Evolutionary conservation across 2,888 invertebrate species (phyloP), one percentile per base, ranked within the genome.

Genomic region (Aspidapion aeneum): DNA sequence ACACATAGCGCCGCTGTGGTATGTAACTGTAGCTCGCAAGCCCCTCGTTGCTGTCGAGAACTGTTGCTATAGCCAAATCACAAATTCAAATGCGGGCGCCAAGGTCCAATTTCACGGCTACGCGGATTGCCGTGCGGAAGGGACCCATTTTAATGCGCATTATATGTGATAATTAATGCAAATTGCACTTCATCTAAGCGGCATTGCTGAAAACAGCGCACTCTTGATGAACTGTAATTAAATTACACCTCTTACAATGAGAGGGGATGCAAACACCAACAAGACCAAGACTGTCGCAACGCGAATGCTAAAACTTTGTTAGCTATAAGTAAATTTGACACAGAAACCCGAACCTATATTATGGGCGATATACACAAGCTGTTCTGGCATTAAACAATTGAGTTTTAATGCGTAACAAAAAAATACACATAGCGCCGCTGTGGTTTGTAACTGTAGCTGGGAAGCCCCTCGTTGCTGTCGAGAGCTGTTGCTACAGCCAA

Each of bases 91-190:
- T n/a, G n/a, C n/a, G n/a, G 69, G 72, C 68, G 65, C 69, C 72
- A 59, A 72, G 74, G 74, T 74, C 74, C 75, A 74, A 78, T 78
- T 78, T 78, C 77, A 78, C 77, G 77, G 75, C 75, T 71, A 72
- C 74, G 71, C 74, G 75, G 72, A 72, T 72, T 73, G 72, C 74
- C 69, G 70, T 69, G 75, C 73, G 72, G 73, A 73, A 73, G 72
- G 73, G 69, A 73, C 75, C 77, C 73, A 74, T 76, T 76, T 77
- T 78, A 78, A 77, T 78, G 76, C 78, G 78, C 77, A 79, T 80
- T 80, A 79, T 80, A 80, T 80, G 79, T 80, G 79, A 79, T 80
- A 79, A 80, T 80, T 78, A 79, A 80, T 80, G 79, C 78, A 80
- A 80, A 80, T 80, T 79, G 78, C 74, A 78, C 78, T 76, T 78